Evolutionary conservation across 1,140 invertebrate genomes (phyloP).

Genomic region (Danaus plexippus): DNA sequence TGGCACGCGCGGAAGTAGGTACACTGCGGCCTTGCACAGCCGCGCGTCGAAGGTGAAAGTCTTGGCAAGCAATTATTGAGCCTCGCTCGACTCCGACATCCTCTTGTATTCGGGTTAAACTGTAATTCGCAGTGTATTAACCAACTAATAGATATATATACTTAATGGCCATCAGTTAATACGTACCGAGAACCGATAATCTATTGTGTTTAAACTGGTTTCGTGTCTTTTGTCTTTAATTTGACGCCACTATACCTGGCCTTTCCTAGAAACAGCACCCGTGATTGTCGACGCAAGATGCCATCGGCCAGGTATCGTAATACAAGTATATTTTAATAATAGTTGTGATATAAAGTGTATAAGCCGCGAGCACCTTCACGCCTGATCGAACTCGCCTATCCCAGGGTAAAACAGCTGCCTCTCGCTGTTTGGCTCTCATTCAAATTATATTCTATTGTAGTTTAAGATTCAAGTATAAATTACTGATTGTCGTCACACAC

Average conservation of each 20-base stretch:
- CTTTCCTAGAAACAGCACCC: no score
- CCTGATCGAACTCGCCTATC: slow-evolving; percentile 49
- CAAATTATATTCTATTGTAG: slow-evolving; percentile 48
- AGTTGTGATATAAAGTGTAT: slow-evolving; percentile 35
- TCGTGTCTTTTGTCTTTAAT: no score
- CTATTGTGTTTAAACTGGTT: no score
- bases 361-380: slow-evolving; percentile 44
- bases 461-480: slow-evolving; percentile 10
- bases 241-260: no score
- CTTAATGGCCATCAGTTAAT: no score
- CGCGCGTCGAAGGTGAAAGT: slow-evolving; percentile 65
- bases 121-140: background rate
- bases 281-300: slow-evolving; percentile 4
- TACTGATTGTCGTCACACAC: no score
- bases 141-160: no score
- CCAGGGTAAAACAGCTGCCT: slow-evolving; percentile 47
- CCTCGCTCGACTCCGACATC: slow-evolving; percentile 44
- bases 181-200: no score
- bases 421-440: slow-evolving; percentile 46
- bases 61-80: slow-evolving; percentile 57
- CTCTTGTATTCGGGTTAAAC: slow-evolving; percentile 44
- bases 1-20: slow-evolving; percentile 36
- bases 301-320: slow-evolving; percentile 10
- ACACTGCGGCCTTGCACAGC: slow-evolving; percentile 53
- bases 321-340: slow-evolving; percentile 32